Conservation (phyloP, 2,888 invertebrate genomes). For the Polymixis flavicincta region DNA sequence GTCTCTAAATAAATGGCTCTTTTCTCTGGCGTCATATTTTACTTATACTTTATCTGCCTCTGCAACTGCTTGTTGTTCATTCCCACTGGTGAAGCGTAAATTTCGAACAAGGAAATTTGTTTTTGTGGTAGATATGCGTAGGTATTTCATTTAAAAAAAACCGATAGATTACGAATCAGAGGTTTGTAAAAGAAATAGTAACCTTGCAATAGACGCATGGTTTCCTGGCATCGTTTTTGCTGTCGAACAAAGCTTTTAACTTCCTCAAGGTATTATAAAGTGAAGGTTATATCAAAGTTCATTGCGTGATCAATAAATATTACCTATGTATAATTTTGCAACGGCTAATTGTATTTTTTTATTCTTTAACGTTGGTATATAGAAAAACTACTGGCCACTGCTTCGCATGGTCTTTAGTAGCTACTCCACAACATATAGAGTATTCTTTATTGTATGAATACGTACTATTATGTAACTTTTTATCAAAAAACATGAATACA, state of each 20-base stretch:
- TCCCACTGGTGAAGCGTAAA: background rate
- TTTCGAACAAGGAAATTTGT: background rate
- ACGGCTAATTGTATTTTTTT: background rate
- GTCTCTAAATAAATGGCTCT: background rate
- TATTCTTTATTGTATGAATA: no score
- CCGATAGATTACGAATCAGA: slow-evolving; percentile 16
- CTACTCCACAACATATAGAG: no score
- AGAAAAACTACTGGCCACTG: no score
- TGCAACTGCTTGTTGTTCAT: background rate
- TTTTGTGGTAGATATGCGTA: background rate
- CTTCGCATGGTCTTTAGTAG: no score
- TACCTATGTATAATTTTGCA: background rate
- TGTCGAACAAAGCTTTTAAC: slow-evolving; percentile 46
- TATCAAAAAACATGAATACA: no score
- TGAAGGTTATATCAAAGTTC: slow-evolving; percentile 56
- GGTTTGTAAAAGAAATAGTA: slow-evolving; percentile 36
- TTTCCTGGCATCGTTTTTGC: slow-evolving; percentile 57
- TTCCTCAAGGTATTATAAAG: slow-evolving; percentile 49
- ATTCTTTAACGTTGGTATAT: background rate
- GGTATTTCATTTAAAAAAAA: slow-evolving; percentile 6
- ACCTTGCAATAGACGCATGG: slow-evolving; percentile 49
- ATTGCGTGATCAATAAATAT: slow-evolving; percentile 57
- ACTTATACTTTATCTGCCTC: background rate
- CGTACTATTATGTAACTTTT: no score
- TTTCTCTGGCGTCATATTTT: no score